Percentiles rank a stretch among this genome's conserved stretches.
Evolutionary conservation across 2,797 vertebrate genomes (phyloP).

Genomic region (Enteromius radiatus): DNA sequence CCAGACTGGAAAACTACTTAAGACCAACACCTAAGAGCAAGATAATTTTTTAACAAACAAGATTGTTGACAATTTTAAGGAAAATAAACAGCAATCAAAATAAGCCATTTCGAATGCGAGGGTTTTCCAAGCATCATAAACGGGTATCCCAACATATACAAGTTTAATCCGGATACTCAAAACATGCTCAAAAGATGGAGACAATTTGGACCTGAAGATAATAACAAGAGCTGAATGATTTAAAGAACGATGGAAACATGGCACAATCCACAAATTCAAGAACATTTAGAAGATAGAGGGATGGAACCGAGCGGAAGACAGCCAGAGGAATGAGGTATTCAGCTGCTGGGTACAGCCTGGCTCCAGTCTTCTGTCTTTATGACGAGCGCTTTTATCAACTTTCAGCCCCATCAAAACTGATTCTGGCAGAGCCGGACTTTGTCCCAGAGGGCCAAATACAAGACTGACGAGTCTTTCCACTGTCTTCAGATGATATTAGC

Average conservation of each 20-base stretch:
- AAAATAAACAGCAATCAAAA: constrained; percentile 11
- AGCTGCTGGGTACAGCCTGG: constrained; percentile 15
- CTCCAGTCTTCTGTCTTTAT: constrained; percentile 19
- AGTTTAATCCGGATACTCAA: constrained; percentile 14
- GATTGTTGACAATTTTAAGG: neutral
- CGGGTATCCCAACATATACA: neutral
- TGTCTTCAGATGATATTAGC: constrained; percentile 21
- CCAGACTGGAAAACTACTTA: neutral
- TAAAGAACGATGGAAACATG: constrained; percentile 29
- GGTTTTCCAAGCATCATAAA: constrained; percentile 25
- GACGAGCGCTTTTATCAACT: constrained; percentile 18
- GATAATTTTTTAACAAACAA: neutral
- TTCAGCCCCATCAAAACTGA: neutral
- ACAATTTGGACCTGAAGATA: constrained; percentile 15
- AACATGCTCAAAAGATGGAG: neutral
- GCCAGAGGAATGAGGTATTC: constrained; percentile 13
- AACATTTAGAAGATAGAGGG: neutral
- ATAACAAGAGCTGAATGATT: constrained; percentile 12
- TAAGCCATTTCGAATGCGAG: neutral
- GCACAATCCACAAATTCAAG: neutral
- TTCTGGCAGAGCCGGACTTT: neutral
- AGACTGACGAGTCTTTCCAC: constrained; percentile 35
- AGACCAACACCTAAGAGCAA: neutral
- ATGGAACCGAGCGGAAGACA: constrained; percentile 5
- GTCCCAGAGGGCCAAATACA: constrained; percentile 4